Percentiles rank a stretch among this genome's conserved stretches.
Evolutionary conservation across 2,888 invertebrate genomes (phyloP).

Genomic region (Troilus luridus): DNA sequence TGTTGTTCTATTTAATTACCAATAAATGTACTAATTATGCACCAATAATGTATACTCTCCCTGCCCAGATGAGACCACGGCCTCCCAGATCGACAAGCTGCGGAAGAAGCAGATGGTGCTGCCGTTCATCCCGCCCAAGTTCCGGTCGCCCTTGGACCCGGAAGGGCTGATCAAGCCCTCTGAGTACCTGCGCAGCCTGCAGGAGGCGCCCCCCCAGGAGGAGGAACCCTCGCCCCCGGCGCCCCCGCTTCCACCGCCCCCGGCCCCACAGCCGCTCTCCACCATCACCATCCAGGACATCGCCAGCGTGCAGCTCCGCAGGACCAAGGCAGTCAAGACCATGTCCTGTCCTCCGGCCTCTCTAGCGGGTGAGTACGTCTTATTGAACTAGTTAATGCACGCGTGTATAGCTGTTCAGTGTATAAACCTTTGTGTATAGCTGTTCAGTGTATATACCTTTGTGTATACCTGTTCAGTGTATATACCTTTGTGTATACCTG

Average conservation of each 20-base stretch:
- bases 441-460: too few relatives aligned
- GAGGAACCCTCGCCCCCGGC: constrained; percentile 70
- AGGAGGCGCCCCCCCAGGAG: constrained; percentile 67
- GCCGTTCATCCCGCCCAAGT: constrained; percentile 93
- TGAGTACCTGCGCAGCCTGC: constrained; percentile 90
- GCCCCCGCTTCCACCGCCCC: constrained; percentile 67
- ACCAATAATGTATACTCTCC: neutral
- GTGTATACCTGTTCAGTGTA: too few relatives aligned
- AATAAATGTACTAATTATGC: neutral
- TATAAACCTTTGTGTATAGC: too few relatives aligned
- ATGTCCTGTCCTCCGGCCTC: constrained; percentile 80
- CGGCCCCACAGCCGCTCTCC: constrained; percentile 82
- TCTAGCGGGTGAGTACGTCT: constrained; percentile 59
- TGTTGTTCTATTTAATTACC: neutral
- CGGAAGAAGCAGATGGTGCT: constrained; percentile 88
- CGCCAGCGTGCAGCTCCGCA: constrained; percentile 84
- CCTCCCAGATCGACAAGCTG: constrained; percentile 68
- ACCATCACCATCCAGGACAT: constrained; percentile 91
- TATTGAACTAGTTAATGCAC: neutral
- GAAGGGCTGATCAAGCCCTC: constrained; percentile 92
- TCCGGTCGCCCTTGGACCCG: constrained; percentile 79
- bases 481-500: too few relatives aligned
- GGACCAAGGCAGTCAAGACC: constrained; percentile 84
- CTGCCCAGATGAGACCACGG: constrained; percentile 44
- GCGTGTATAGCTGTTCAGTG: too few relatives aligned